A percentile compares a stretch with the other conserved stretches of the same genome.
phyloP scores from a whole-genome alignment of 2,113 vertebrate species.

The Glaucomys volans region DNA sequence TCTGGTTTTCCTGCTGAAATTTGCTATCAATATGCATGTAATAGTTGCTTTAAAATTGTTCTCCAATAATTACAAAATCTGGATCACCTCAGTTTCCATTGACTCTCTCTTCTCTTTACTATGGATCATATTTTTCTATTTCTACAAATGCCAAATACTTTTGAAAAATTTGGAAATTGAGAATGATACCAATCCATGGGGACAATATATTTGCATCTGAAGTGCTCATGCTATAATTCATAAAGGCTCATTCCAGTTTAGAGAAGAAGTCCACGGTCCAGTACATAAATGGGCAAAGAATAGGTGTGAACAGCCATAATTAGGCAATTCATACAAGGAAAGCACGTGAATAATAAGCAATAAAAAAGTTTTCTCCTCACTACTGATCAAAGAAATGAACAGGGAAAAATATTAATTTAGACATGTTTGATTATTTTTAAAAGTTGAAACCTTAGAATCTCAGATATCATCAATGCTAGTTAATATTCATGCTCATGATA shows the following conservation, averaged over 20 bases:
- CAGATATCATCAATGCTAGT: not conserved
- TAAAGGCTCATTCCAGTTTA: constrained; percentile 6
- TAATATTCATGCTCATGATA: not conserved
- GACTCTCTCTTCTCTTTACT: not conserved
- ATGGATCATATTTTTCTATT: not conserved
- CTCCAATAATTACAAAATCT: not conserved
- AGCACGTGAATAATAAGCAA: not conserved
- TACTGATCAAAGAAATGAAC: not conserved
- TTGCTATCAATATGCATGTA: not conserved
- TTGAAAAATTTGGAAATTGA: not conserved
- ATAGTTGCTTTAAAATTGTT: not conserved
- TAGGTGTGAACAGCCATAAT: not conserved
- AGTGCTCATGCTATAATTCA: not conserved
- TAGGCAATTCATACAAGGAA: not conserved
- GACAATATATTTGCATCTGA: constrained; percentile 3
- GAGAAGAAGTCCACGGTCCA: not conserved
- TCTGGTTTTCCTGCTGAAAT: not conserved
- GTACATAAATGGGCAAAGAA: not conserved
- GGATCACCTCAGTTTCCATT: not conserved
- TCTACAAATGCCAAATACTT: constrained; percentile 9
- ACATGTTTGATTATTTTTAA: not conserved
- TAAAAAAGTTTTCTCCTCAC: not conserved
- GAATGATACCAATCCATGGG: not conserved
- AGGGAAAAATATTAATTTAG: not conserved
- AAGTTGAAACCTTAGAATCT: not conserved